phyloP scores from a whole-genome alignment of 2,113 vertebrate genomes.

The Bucco capensis region DNA sequence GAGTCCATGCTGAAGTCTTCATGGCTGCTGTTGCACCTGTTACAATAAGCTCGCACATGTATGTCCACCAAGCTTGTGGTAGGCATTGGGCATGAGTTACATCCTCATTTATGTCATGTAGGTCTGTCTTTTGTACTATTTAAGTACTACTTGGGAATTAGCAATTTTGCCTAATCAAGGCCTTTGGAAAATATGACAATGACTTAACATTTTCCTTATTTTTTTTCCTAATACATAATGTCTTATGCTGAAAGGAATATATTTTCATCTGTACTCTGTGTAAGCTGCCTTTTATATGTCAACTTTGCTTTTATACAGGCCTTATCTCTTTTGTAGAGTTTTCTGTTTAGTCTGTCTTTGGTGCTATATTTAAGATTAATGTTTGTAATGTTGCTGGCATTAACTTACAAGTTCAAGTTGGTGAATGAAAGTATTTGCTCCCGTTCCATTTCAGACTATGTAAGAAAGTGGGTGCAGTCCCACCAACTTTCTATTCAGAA shows the following conservation, averaged over 20 bases:
- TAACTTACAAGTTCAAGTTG: background rate
- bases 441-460: background rate
- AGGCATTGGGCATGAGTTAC: background rate
- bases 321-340: background rate
- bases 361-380: background rate
- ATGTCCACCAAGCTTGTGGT: background rate
- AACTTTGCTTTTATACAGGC: background rate
- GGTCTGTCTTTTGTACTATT: background rate
- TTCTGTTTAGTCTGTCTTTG: constrained; percentile 17
- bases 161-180: background rate
- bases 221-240: background rate
- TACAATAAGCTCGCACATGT: background rate
- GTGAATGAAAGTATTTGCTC: background rate
- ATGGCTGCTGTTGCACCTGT: background rate
- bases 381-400: background rate
- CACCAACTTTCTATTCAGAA: background rate
- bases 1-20: background rate
- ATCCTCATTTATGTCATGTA: background rate
- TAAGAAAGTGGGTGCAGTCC: background rate
- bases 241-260: background rate
- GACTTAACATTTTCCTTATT: background rate
- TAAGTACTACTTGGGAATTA: background rate
- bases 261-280: background rate
- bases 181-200: background rate
- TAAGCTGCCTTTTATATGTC: background rate